Evolutionary conservation across 2,113 vertebrate genomes (phyloP).

Genomic region (Eidolon helvum): DNA sequence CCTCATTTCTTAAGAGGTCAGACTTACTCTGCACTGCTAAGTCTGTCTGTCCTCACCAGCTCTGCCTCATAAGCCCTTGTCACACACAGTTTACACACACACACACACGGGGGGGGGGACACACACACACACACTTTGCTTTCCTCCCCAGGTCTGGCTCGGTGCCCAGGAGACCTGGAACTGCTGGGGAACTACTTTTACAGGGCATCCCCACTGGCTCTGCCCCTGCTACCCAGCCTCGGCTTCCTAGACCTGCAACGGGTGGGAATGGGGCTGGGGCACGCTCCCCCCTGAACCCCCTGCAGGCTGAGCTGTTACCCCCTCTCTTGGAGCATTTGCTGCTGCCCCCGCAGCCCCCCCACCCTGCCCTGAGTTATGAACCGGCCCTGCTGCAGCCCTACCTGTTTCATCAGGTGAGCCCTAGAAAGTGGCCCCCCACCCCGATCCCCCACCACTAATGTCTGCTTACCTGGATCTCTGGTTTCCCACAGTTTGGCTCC

Average conservation of each 20-base stretch:
- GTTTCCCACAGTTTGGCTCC: slow-evolving; percentile 87
- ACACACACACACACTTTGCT: neutral
- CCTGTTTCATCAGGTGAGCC: slow-evolving; percentile 90
- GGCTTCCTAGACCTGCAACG: slow-evolving; percentile 42
- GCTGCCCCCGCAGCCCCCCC: slow-evolving; percentile 84
- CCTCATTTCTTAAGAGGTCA: neutral
- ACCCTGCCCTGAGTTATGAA: slow-evolving; percentile 85
- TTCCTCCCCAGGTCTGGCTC: slow-evolving; percentile 64
- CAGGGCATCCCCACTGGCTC: slow-evolving; percentile 61
- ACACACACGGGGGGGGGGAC: too few relatives aligned
- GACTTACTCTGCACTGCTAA: neutral
- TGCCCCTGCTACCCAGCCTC: neutral
- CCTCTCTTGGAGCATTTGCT: slow-evolving; percentile 93
- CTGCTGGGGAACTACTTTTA: slow-evolving; percentile 53
- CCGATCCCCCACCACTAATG: neutral
- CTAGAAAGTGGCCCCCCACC: neutral
- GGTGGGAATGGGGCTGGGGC: slow-evolving; percentile 21
- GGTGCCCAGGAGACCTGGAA: slow-evolving; percentile 57
- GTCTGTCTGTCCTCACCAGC: neutral
- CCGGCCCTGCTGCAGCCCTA: slow-evolving; percentile 90
- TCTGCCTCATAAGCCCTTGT: neutral
- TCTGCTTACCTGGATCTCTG: slow-evolving; percentile 44
- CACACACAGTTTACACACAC: neutral
- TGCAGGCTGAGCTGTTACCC: slow-evolving; percentile 84
- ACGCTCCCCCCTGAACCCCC: slow-evolving; percentile 80